Evolutionary conservation across 2,797 vertebrate genomes (phyloP).

Genomic region (Peromyscus attwateri): DNA sequence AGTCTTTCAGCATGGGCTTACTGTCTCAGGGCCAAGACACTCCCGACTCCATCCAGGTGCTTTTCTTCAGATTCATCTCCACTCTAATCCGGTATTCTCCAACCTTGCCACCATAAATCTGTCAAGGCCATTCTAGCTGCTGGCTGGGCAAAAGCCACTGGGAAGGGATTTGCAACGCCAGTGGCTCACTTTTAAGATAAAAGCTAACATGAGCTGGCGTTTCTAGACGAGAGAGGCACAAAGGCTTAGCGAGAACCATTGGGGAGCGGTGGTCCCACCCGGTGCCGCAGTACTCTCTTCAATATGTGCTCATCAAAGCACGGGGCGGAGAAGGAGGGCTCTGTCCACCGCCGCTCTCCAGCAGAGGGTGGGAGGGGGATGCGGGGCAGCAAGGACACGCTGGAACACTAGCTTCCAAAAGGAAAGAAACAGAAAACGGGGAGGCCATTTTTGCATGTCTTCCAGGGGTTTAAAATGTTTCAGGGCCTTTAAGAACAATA

Average conservation of each 20-base stretch:
- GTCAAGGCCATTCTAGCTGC: slow-evolving; percentile 12
- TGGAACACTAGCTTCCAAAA: background rate
- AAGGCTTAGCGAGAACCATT: background rate
- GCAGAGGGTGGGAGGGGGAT: background rate
- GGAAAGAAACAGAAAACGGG: background rate
- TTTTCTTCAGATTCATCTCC: slow-evolving; percentile 67
- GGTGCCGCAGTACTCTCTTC: background rate
- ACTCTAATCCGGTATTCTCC: slow-evolving; percentile 60
- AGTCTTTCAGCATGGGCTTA: slow-evolving; percentile 66
- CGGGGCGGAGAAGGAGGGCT: background rate
- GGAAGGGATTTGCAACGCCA: background rate
- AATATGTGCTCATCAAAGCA: background rate
- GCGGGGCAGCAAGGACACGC: background rate
- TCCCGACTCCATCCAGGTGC: slow-evolving; percentile 63
- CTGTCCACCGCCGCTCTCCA: background rate
- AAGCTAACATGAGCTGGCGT: background rate
- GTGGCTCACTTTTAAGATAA: slow-evolving; percentile 1
- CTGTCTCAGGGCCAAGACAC: slow-evolving; percentile 66
- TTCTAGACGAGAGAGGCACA: background rate
- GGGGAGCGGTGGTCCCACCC: background rate
- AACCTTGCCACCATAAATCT: slow-evolving; percentile 66
- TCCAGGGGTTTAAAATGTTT: background rate
- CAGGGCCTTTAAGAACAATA: background rate
- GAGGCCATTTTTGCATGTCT: background rate
- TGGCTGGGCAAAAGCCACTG: slow-evolving; percentile 21